Evolutionary conservation across 35 echinoderm and acorn worm species (phyloP).

Genomic region (Ophioderma brevispina): DNA sequence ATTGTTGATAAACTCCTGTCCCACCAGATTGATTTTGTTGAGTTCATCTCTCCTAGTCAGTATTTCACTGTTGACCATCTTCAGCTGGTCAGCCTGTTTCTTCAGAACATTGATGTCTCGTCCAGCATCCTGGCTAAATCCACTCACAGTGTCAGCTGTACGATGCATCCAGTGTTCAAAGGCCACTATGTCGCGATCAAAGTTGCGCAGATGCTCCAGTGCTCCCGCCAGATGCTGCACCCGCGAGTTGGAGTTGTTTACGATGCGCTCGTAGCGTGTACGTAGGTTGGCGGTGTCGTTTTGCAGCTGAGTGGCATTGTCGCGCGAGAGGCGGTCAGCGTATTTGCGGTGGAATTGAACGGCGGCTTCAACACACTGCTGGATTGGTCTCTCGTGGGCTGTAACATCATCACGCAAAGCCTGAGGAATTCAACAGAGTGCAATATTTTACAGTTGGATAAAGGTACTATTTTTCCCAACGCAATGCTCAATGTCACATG

Average conservation of each 20-base stretch:
- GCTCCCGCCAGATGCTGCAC: constrained; percentile 62
- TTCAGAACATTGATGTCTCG: constrained; percentile 79
- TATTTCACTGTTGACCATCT: constrained; percentile 71
- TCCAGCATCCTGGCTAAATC: constrained; percentile 75
- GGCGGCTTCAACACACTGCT: constrained; percentile 69
- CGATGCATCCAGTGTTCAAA: constrained; percentile 87
- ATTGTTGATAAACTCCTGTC: constrained; percentile 86
- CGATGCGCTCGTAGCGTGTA: constrained; percentile 83
- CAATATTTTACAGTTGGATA: too few species aligned
- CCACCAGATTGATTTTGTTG: constrained; percentile 59
- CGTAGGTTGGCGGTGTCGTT: constrained; percentile 73
- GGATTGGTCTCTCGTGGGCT: constrained; percentile 51
- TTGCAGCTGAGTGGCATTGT: constrained; percentile 73
- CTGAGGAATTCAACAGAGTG: constrained; percentile 16
- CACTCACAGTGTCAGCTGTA: constrained; percentile 64
- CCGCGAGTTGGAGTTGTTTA: constrained; percentile 75
- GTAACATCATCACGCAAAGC: constrained; percentile 82
- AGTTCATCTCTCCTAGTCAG: constrained; percentile 67
- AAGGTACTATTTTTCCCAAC: too few species aligned
- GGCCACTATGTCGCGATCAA: constrained; percentile 74
- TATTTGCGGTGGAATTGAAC: constrained; percentile 71
- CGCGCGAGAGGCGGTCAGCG: constrained; percentile 65
- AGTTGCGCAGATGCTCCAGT: constrained; percentile 76
- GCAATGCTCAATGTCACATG: too few species aligned
- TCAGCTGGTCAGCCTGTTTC: constrained; percentile 81